Evolutionary conservation across 2,113 vertebrate genomes (phyloP), one percentile per base, ranked within the genome.

Genomic region (Junco hyemalis): DNA sequence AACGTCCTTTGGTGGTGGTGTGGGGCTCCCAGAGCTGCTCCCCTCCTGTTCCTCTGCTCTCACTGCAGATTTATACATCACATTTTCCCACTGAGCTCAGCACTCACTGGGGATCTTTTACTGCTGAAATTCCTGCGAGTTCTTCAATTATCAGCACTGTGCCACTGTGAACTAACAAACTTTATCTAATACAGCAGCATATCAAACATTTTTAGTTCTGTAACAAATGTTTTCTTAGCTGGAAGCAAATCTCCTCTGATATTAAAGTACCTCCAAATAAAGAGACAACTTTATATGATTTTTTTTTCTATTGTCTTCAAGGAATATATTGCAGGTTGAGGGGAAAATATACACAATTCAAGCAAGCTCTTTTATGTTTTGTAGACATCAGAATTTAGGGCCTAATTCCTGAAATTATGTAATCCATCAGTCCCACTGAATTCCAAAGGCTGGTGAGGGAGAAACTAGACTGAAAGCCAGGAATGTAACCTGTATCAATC

Each of bases 201-300:
- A 91, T 72, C 84, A 79, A 91, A 76, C 45, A 91, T 65, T 89
- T 87, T 84, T 69, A 82, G 73, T 9, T 85, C 81, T 80, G 36
- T 60, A 82, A 89, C 66, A 94, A 93, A 82, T 57, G 63, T 84
- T 92, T 81, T 69, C 87, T 90, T 91, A 69, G 86, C 89, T 91
- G 59, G 89, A 78, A 97, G 87, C 66, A 92, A 91, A 26, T 54
- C 73, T 65, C 73, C 45, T 66, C 81, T 42, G 59, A 80, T 85
- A 82, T 38, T 87, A 63, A 94, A 93, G 63, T 47, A 22, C 14
- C 50, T 79, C 31, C 36, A 84, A 91, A 76, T 44, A 95, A 81
- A 95, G 36, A 89, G 28, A 50, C 23, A 22, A 42, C 64, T 78
- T 86, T 28, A 44, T 40, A 22, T 6, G 1, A 11, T 8, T 54